phyloP scores from a whole-genome alignment of 1,140 invertebrate genomes.

The Cotesia typhae region DNA sequence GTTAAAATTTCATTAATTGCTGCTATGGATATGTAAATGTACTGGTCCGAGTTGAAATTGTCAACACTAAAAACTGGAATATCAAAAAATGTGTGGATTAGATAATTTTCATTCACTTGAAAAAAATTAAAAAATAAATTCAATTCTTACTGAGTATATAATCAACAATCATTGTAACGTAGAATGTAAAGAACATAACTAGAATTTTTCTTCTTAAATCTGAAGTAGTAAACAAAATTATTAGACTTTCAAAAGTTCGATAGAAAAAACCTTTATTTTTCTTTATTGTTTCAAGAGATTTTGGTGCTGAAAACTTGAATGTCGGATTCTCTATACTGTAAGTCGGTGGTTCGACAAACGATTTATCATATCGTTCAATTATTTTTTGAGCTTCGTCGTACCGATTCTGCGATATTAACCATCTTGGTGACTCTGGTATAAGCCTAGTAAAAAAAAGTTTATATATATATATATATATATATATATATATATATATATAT shows the following conservation, averaged over 20 bases:
- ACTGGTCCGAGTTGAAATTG: slow-evolving; percentile 64
- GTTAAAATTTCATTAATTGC: slow-evolving; percentile 65
- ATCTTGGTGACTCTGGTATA: slow-evolving; percentile 65
- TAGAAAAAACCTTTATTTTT: slow-evolving; percentile 18
- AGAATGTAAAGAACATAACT: slow-evolving; percentile 57
- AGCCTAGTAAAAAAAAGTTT: slow-evolving; percentile 46
- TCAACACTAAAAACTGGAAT: slow-evolving; percentile 64
- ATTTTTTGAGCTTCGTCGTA: slow-evolving; percentile 8
- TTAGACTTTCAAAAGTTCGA: slow-evolving; percentile 34
- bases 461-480: too few species aligned
- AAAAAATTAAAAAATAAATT: not conserved
- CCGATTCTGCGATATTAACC: slow-evolving; percentile 59
- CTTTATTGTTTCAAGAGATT: too few species aligned
- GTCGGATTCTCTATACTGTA: not conserved
- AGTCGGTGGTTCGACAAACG: slow-evolving; percentile 36
- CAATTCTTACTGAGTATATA: not conserved
- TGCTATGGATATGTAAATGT: slow-evolving; percentile 62
- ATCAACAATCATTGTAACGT: slow-evolving; percentile 62
- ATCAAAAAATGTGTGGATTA: slow-evolving; percentile 1
- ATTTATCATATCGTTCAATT: slow-evolving; percentile 27
- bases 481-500: too few species aligned
- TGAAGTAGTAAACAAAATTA: slow-evolving; percentile 38
- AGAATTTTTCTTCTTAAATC: slow-evolving; percentile 51
- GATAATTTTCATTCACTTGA: not conserved
- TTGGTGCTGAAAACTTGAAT: too few species aligned